Evolutionary conservation across 1,140 invertebrate genomes (phyloP).

Genomic region (Drosophila takahashii): DNA sequence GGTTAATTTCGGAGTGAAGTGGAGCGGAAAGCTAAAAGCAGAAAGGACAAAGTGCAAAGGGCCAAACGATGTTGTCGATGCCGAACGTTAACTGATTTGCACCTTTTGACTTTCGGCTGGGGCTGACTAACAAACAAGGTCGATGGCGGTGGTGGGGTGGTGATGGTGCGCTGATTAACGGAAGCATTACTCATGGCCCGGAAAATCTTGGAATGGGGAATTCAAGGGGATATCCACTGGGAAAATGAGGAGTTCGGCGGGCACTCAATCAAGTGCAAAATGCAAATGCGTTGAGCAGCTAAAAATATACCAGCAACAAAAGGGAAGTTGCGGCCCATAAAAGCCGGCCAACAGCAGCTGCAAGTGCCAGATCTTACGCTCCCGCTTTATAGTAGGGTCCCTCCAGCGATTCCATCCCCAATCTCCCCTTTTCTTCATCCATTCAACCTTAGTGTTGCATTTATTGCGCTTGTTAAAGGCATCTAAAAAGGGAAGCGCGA

Average conservation of each 20-base stretch:
- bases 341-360: constrained; percentile 50
- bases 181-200: constrained; percentile 70
- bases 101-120: constrained; percentile 65
- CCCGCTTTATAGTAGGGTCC: constrained; percentile 7
- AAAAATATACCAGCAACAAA: constrained; percentile 76
- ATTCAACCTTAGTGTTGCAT: constrained; percentile 65
- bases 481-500: constrained; percentile 39
- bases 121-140: constrained; percentile 22
- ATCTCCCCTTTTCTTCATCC: not conserved
- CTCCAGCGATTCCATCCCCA: not conserved
- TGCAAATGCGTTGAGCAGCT: constrained; percentile 73
- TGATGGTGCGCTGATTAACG: constrained; percentile 62
- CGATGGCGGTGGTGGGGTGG: not conserved
- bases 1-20: constrained; percentile 69
- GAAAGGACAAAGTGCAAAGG: constrained; percentile 52
- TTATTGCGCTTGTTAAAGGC: constrained; percentile 82
- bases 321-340: constrained; percentile 70
- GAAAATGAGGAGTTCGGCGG: constrained; percentile 1
- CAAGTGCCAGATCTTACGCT: constrained; percentile 41
- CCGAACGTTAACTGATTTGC: constrained; percentile 73
- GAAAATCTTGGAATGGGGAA: not conserved
- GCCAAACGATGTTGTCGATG: constrained; percentile 57
- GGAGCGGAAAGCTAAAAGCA: constrained; percentile 48
- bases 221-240: not conserved
- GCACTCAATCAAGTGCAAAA: constrained; percentile 76